Evolutionary conservation across 2,113 vertebrate species (phyloP), one percentile per base, ranked within the genome.

Genomic region (Dunckerocampus dactyliophorus): DNA sequence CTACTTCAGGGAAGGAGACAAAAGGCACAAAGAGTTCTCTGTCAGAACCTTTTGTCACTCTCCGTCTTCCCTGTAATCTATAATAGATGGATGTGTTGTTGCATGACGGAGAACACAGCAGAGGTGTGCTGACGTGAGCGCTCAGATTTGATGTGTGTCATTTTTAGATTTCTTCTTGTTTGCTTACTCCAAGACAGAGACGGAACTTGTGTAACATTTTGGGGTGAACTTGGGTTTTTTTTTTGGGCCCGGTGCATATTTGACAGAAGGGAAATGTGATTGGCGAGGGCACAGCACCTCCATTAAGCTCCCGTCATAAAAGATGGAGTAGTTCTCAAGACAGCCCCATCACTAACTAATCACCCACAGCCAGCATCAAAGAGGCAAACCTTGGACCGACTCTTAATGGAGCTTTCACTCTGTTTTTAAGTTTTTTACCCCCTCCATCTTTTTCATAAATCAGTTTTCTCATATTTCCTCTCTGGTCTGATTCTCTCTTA

Each of bases 11-110:
- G 74, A 43, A 80, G 63, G 37, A 82, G 66, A 82, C 76, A 77
- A 75, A 74, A 78, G 74, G 54, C 71, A 58, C 65, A 43, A 60
- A 76, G 74, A 77, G 77, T 71, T 73, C 63, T 61, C 58, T 55
- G 62, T 67, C 64, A 53, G 64, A 67, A 51, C 59, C 69, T 74
- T 70, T 63, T 54, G 65, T 79, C 67, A 71, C 71, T 74, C 63
- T 56, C 65, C 62, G 47, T 79, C 83, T 70, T 60, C 63, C 49
- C 59, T 84, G 53, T 88, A 60, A 89, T 89, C 75, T 82, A 85
- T 85, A 81, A 89, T 88, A 67, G 82, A 89, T 89, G 74, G 65
- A 67, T 75, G 75, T 72, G 75, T 83, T 84, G 80, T 87, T 82
- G 72, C 69, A 50, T 72, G 84, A 82, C 82, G 80, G 65, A 58